phyloP scores from a whole-genome alignment of 1,140 invertebrate species.

The Leptoteleia sp. region DNA sequence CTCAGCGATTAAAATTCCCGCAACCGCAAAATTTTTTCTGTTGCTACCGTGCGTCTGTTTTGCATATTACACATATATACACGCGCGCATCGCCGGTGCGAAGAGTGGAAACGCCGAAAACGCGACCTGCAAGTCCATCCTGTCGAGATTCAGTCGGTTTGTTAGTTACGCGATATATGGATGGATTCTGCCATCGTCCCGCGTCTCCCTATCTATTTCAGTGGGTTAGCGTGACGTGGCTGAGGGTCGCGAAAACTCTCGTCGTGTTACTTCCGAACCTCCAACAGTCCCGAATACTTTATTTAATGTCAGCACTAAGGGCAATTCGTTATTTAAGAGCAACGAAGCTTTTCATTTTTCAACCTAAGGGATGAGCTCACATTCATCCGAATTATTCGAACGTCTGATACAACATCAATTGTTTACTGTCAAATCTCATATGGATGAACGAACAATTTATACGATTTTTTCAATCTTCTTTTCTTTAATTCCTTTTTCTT shows the following conservation, averaged over 20 bases:
- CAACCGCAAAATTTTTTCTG: constrained; percentile 18
- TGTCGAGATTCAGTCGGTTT: constrained; percentile 79
- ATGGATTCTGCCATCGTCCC: constrained; percentile 73
- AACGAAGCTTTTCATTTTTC: constrained; percentile 14
- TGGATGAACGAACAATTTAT: no score
- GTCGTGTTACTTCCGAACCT: constrained; percentile 46
- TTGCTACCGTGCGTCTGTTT: constrained; percentile 18
- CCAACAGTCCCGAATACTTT: constrained; percentile 41
- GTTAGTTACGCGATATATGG: constrained; percentile 77
- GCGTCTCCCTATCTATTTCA: constrained; percentile 74
- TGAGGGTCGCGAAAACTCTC: constrained; percentile 51
- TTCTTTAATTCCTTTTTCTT: no score
- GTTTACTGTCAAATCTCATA: no score
- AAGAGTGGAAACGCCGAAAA: constrained; percentile 74
- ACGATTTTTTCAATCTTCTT: no score
- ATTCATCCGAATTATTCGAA: neutral
- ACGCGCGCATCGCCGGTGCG: constrained; percentile 18
- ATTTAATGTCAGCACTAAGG: constrained; percentile 18
- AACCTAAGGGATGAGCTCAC: neutral
- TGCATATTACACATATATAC: constrained; percentile 35
- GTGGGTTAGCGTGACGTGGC: constrained; percentile 76
- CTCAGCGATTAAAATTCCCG: constrained; percentile 23
- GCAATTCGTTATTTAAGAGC: constrained; percentile 43
- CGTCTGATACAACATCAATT: no score
- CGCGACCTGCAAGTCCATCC: constrained; percentile 74